A percentile compares a stretch with the other conserved stretches of the same genome.
These are phyloP conservation scores for Patella ulyssiponensis DNA, from an alignment of 2,888 invertebrate species.

Conservation along the genomic window DNA sequence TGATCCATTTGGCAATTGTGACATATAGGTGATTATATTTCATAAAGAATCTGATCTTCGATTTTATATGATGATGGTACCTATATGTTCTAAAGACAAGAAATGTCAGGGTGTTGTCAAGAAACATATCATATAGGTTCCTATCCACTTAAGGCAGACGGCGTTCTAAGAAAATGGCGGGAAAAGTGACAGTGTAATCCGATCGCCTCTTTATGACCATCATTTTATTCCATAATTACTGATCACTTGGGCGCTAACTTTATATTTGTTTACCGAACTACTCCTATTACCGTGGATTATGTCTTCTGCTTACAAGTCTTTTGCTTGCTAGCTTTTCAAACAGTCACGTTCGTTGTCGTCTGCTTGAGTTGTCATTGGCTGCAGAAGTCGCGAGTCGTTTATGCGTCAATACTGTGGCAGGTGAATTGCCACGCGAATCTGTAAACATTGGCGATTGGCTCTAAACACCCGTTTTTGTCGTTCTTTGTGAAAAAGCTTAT, in stretches of 20 bases:
- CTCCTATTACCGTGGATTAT: conserved; percentile 5
- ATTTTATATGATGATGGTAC: background rate
- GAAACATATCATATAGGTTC: background rate
- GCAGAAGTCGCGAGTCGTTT: background rate
- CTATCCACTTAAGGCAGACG: conserved; percentile 12
- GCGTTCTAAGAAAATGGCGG: conserved; percentile 2
- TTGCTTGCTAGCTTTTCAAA: background rate
- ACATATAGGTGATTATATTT: background rate
- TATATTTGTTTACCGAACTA: conserved; percentile 1
- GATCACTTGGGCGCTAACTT: conserved; percentile 12
- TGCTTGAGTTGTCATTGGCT: conserved; percentile 1
- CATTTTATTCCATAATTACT: conserved; percentile 7
- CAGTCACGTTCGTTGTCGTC: conserved; percentile 1
- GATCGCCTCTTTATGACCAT: background rate
- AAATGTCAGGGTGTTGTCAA: background rate
- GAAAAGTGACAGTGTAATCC: conserved; percentile 7
- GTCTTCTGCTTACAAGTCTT: background rate
- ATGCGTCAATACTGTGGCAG: conserved; percentile 7
- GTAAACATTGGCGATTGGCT: conserved; percentile 6
- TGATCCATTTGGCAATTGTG: background rate
- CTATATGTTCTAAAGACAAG: conserved; percentile 1
- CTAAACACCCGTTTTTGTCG: background rate
- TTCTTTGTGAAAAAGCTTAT: conserved; percentile 1
- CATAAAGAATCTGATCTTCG: too few species aligned
- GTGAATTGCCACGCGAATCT: conserved; percentile 8